Conservation (phyloP, 2,113 vertebrate genomes). For the Lonchura striata region DNA sequence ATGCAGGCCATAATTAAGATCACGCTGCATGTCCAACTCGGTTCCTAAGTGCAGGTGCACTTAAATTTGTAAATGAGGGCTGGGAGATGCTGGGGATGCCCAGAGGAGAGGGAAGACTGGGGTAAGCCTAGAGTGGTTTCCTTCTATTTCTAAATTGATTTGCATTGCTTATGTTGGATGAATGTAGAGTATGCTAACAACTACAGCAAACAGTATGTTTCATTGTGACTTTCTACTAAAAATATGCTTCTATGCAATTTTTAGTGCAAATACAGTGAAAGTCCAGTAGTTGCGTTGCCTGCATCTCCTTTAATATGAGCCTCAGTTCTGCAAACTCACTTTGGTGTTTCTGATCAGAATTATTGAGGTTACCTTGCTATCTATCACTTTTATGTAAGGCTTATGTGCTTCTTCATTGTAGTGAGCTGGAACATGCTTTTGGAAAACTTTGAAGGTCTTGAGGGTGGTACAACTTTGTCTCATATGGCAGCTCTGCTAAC, state of each 20-base stretch:
- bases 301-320: background rate
- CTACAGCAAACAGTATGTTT: background rate
- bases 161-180: background rate
- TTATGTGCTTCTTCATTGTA: rapidly evolving
- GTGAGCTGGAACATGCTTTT: background rate
- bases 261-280: background rate
- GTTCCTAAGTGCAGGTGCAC: background rate
- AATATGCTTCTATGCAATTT: background rate
- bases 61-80: background rate
- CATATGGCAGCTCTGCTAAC: rapidly evolving
- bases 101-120: background rate
- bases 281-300: background rate
- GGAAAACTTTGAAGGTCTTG: background rate
- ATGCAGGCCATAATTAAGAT: background rate
- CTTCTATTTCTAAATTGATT: background rate
- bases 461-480: background rate
- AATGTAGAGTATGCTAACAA: background rate
- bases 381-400: rapidly evolving
- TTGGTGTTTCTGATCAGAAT: background rate
- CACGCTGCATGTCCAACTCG: rapidly evolving
- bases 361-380: background rate
- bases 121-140: background rate
- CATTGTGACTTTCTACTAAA: background rate
- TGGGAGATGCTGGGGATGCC: background rate
- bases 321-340: background rate